Conservation (phyloP, 2,113 vertebrate genomes). For the Podarcis cretensis region DNA sequence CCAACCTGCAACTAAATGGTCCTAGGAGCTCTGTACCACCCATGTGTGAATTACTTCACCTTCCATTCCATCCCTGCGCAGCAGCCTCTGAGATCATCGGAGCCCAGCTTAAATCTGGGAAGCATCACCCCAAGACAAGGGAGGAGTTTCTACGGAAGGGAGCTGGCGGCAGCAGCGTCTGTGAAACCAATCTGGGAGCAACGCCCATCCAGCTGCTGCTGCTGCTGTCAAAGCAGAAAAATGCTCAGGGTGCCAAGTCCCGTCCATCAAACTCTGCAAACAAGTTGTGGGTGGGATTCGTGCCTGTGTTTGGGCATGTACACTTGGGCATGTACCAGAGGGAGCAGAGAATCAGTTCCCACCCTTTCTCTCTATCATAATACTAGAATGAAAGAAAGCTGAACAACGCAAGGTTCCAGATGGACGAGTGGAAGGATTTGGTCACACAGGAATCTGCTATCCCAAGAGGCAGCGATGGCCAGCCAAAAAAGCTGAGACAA, state of each 20-base stretch:
- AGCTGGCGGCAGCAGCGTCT: not conserved
- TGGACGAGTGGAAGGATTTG: too few species aligned
- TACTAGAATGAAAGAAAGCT: too few species aligned
- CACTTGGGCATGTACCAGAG: not conserved
- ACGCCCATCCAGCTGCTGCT: not conserved
- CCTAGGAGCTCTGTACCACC: not conserved
- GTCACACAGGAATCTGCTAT: too few species aligned
- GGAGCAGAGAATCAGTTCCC: too few species aligned
- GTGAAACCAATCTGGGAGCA: not conserved
- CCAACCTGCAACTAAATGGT: too few species aligned
- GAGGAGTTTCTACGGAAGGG: not conserved
- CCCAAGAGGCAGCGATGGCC: too few species aligned
- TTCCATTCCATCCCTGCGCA: not conserved
- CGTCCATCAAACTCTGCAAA: not conserved
- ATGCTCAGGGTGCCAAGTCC: not conserved
- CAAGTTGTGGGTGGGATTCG: not conserved
- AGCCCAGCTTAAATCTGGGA: not conserved
- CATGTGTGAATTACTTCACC: too few species aligned
- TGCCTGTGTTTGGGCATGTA: not conserved
- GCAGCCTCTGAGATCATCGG: not conserved
- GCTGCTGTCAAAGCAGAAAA: not conserved
- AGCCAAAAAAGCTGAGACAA: too few species aligned
- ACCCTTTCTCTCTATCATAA: too few species aligned
- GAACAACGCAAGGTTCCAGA: too few species aligned
- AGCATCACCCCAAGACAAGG: not conserved